Conservation (phyloP, 2,113 vertebrate species). For the Tenrec ecaudatus region DNA sequence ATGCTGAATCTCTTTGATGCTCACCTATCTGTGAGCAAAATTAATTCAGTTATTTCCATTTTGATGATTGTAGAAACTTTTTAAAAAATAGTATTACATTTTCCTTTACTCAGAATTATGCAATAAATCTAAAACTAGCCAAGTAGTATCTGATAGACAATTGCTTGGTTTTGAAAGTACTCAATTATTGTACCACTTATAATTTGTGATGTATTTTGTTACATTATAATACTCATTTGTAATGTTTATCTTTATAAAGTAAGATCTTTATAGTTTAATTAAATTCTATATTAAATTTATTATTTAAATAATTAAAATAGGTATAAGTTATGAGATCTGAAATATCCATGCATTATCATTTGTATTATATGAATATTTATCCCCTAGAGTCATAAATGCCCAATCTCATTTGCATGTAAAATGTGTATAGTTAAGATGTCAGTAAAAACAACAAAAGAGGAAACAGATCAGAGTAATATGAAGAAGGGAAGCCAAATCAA, state of each 20-base stretch:
- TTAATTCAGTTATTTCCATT: conserved; percentile 75
- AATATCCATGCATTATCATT: background rate
- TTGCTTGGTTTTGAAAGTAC: conserved; percentile 41
- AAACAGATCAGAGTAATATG: conserved; percentile 62
- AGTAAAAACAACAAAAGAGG: background rate
- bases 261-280: too few relatives aligned
- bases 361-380: background rate
- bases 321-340: background rate
- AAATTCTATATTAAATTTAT: background rate
- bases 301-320: background rate
- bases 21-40: conserved; percentile 71
- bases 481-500: conserved; percentile 53
- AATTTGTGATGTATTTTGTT: conserved; percentile 30
- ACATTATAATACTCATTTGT: background rate
- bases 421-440: conserved; percentile 41
- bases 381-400: conserved; percentile 36
- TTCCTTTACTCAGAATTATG: conserved; percentile 36
- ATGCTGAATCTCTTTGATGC: conserved; percentile 67
- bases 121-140: conserved; percentile 60
- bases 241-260: conserved; percentile 7
- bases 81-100: background rate
- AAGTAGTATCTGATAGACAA: conserved; percentile 45
- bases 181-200: conserved; percentile 32
- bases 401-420: conserved; percentile 42
- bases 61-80: conserved; percentile 63